Evolutionary conservation across 2,113 vertebrate genomes (phyloP), one percentile per base, ranked within the genome.

Genomic region (Odocoileus hemionus): DNA sequence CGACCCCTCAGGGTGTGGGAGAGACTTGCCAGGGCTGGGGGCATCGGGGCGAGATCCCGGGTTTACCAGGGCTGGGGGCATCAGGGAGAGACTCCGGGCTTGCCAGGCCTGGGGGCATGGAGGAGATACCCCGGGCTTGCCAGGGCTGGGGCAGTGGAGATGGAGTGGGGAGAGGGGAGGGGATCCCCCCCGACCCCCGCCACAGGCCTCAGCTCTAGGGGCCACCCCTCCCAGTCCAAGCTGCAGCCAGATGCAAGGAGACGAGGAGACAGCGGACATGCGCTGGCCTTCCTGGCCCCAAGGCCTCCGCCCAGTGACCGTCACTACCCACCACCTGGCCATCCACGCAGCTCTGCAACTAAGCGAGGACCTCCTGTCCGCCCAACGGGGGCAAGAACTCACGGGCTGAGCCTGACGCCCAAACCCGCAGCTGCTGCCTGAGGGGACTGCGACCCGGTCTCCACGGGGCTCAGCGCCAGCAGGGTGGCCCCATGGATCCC

Each of bases 391-490:
- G 11, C 43, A 3, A 21, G 2, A 30, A 14, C 15, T 1, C 57
- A 25, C 5, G 0, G 55, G 11, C 78, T 26, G 1, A 0, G 2
- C 28, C 55, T 2, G 1, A 3, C 25, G 10, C 45, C 16, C 11
- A 1, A 2, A 1, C 60, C 54, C 0, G 6, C 28, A 9, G 89
- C 39, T 10, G 2, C 86, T 3, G 0, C 70, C 61, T 3, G 9
- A 8, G 6, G 23, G n/a, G 6, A 26, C 1, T 1, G 0, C 8
- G 1, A 26, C 9, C 3, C 0, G 2, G 15, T 33, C 39, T 23
- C 45, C 7, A 39, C n/a, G 3, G 1, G 39, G n/a, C 28, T 39
- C 2, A 1, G 7, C 0, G 0, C 25, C 28, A 7, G 82, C 39
- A 9, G 28, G 5, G 55, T 5, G 12, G 15, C 8, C 7, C 15